phyloP scores from a whole-genome alignment of 2,888 invertebrate species.

The Thecocarcelia acutangulata region DNA sequence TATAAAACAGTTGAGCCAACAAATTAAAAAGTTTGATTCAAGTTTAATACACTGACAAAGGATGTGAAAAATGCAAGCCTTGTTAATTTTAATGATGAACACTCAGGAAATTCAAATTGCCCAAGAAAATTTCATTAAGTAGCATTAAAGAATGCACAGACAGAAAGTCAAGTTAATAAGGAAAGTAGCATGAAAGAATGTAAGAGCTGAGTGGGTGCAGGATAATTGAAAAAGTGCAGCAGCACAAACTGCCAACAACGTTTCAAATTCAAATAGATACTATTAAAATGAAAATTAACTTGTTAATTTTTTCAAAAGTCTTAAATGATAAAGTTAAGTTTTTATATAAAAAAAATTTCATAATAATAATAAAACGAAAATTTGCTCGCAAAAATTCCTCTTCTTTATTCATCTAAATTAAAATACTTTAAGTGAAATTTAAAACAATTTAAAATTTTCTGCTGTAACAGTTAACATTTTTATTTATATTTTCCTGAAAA shows the following conservation, averaged over 20 bases:
- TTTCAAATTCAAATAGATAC: constrained; percentile 25
- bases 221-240: neutral
- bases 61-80: constrained; percentile 3
- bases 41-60: constrained; percentile 30
- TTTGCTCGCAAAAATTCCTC: neutral
- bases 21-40: constrained; percentile 67
- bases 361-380: too few species aligned
- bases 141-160: constrained; percentile 43
- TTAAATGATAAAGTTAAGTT: neutral
- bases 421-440: neutral
- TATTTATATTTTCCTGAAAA: neutral
- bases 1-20: constrained; percentile 56
- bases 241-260: neutral
- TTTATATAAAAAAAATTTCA: neutral
- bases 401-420: neutral
- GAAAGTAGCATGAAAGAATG: constrained; percentile 18
- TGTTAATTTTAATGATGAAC: neutral
- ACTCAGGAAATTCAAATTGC: constrained; percentile 28
- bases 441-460: too few species aligned
- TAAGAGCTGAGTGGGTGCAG: constrained; percentile 36
- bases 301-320: neutral
- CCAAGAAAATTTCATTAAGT: constrained; percentile 46
- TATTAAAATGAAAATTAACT: constrained; percentile 18
- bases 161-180: constrained; percentile 39
- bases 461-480: neutral